Base-by-base conservation (phyloP, 2,797 vertebrate genomes). In the Ctenosaura bakeri region DNA sequence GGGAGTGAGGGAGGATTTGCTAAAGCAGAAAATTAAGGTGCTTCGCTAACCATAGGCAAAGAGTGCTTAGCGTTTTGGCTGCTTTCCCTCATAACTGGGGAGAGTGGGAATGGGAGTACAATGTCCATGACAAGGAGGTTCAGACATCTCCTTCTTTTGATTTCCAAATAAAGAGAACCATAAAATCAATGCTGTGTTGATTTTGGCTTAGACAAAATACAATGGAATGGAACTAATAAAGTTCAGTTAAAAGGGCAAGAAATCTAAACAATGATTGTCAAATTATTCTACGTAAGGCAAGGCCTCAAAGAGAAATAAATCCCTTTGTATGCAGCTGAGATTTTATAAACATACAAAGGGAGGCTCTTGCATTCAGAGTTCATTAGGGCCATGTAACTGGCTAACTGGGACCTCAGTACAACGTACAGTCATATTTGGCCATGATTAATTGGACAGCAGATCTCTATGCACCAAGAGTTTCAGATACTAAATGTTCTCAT, bases 271-370 rank as follows among this genome's bases (percentile, higher is more conserved):
- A 13, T 92, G 38, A 59, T 66, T 29, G 35, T 0, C 0, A 26
- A 14, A 56, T 92, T 91, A 26, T 26, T 89, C 46, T 82, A 7
- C 2, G 2, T 83, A 35, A 79, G 18, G 1, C 10, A 94, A 8
- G 38, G 73, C 3, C 8, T 18, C 35, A 20, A 88, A 84, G 32
- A 80, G 83, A 29, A 85, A 62, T 64, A 0, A 35, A 29, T 76
- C 35, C 62, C 78, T 6, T 59, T 88, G 29, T 64, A 62, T 3
- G 0, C 10, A 76, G 26, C 69, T 92, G 35, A 80, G 56, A 0
- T 92, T 91, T 87, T 87, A 85, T 38, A 92, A 88, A 24, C 52
- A 32, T 85, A 26, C 3, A 20, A 56, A 86, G 83, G 59, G 52
- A 20, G n/a, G 74, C 87, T 12, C 3, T 88, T 94, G 13, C 18